Base-by-base conservation (phyloP, 2,113 vertebrate genomes). In the Caranx melampygus region DNA sequence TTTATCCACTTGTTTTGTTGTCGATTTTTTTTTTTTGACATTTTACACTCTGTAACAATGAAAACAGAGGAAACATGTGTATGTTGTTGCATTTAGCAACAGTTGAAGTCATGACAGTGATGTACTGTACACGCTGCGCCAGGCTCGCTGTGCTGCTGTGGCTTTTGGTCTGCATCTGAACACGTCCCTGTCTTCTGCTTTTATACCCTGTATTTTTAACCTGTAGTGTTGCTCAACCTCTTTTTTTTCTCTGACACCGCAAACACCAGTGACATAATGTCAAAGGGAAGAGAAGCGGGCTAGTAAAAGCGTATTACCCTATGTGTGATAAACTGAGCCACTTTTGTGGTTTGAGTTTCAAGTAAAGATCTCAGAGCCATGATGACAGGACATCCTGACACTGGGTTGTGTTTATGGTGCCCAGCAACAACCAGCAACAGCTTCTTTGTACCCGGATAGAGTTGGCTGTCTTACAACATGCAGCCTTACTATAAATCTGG, bases 181-280 rank as follows among this genome's bases (percentile, higher is more conserved):
- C 1, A 0, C 14, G 13, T 68, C 69, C 1, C 37, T 6, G 5
- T 78, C 34, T 67, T 63, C 21, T 77, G 66, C 75, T 88, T 91
- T 87, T 85, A 83, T 82, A 86, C 10, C 0, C 0, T 0, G 1
- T 83, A 84, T 90, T 82, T 87, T 79, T 79, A 89, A 52, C 64
- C 37, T 66, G 15, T 75, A 3, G 66, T 37, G 45, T 21, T 31
- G 2, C 33, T 16, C 5, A 3, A 2, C 6, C 40, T 45, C 68
- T 82, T 71, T 62, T 16, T 88, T 85, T 20, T 10, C 20, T 49
- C 0, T 78, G 55, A 73, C 0, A 7, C 71, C 59, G 54, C 61
- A 78, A 35, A 52, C 11, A n/a, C 18, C 8, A 10, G 13, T 26
- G 20, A 51, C 14, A 26, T 42, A 11, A 13, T 62, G 0, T 26